These are phyloP conservation scores for Eurystomus glaucurus DNA, from an alignment of 2,797 vertebrate genomes.

Conservation along the genomic window DNA sequence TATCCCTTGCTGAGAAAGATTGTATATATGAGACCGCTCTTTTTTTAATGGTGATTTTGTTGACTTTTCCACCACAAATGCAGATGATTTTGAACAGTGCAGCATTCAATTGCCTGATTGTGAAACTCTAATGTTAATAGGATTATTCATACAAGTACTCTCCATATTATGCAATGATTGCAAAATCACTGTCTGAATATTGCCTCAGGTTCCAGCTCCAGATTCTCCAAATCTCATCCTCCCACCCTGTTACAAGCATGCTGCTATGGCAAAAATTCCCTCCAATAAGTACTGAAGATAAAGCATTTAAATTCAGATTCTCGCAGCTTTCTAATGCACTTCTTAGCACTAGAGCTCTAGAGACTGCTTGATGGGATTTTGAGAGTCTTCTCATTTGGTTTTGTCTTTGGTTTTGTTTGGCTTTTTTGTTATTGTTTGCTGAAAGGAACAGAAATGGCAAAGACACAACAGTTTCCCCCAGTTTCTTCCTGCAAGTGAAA, in stretches of 20 bases:
- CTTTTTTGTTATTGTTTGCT: background rate
- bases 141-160: constrained; percentile 46
- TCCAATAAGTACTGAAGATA: background rate
- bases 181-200: constrained; percentile 35
- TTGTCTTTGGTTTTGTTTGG: background rate
- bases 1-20: background rate
- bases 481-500: background rate
- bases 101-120: background rate
- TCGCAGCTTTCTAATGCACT: background rate
- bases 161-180: constrained; percentile 28
- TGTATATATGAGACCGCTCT: background rate
- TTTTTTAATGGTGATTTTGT: background rate
- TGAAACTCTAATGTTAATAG: constrained; percentile 29
- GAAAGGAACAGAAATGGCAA: background rate
- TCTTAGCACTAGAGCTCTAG: background rate
- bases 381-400: background rate
- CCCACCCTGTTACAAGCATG: background rate
- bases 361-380: background rate
- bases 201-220: constrained; percentile 47
- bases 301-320: background rate
- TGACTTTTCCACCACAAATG: constrained; percentile 16
- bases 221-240: constrained; percentile 18
- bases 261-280: background rate
- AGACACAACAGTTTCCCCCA: background rate
- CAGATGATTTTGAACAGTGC: background rate